Evolutionary conservation across 2,797 vertebrate species (phyloP).

Genomic region (Scarus forsteni): DNA sequence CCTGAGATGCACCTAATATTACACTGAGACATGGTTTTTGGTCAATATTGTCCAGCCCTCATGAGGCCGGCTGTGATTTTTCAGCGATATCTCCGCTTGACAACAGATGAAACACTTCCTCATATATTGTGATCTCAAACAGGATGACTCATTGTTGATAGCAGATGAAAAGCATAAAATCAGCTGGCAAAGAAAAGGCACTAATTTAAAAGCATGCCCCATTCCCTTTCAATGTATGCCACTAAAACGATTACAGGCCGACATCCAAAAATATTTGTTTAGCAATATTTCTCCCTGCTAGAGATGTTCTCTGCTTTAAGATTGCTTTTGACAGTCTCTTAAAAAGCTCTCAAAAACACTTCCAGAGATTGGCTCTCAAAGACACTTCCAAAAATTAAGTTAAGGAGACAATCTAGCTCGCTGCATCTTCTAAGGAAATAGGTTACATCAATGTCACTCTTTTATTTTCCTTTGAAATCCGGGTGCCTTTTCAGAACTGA

Average conservation of each 20-base stretch:
- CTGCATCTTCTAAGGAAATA: constrained; percentile 24
- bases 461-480: constrained; percentile 24
- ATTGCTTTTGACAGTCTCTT: constrained; percentile 36
- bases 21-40: no score
- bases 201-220: constrained; percentile 19
- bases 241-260: constrained; percentile 34
- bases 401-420: constrained; percentile 12
- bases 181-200: neutral
- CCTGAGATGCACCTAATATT: no score
- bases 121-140: constrained; percentile 21
- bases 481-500: constrained; percentile 31
- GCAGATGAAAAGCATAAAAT: constrained; percentile 20
- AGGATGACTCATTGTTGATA: constrained; percentile 23
- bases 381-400: constrained; percentile 25
- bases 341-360: constrained; percentile 31
- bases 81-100: constrained; percentile 22
- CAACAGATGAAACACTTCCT: constrained; percentile 30
- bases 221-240: constrained; percentile 18
- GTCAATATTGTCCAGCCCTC: neutral
- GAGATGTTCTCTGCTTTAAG: constrained; percentile 29
- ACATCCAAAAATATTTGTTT: constrained; percentile 39
- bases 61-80: constrained; percentile 31
- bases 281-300: constrained; percentile 14
- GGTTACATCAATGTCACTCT: constrained; percentile 30
- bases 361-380: constrained; percentile 32